phyloP scores from a whole-genome alignment of 1,140 invertebrate genomes.

The Drosophila ficusphila region DNA sequence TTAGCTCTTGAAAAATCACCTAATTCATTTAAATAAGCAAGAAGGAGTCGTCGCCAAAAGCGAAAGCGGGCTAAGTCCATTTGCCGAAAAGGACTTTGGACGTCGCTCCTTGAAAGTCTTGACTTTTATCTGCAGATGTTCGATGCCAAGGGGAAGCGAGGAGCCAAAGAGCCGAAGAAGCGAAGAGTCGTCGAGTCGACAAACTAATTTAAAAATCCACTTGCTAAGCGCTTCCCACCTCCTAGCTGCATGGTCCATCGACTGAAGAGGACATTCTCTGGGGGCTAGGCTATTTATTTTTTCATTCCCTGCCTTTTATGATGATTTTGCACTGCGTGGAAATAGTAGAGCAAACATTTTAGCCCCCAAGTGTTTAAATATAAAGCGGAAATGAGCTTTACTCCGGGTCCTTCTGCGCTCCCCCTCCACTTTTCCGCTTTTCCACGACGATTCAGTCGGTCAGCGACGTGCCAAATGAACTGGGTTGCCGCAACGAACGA shows the following conservation, averaged over 20 bases:
- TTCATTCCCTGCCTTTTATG: constrained; percentile 77
- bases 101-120: constrained; percentile 16
- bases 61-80: constrained; percentile 57
- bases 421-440: constrained; percentile 10
- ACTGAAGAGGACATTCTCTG: constrained; percentile 17
- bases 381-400: constrained; percentile 81
- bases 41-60: constrained; percentile 58
- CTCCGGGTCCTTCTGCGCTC: constrained; percentile 25
- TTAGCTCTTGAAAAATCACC: constrained; percentile 82
- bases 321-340: constrained; percentile 74
- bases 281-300: constrained; percentile 67
- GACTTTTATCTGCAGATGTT: constrained; percentile 36
- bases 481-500: constrained; percentile 26
- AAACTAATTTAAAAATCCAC: constrained; percentile 82
- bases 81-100: constrained; percentile 60
- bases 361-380: constrained; percentile 82
- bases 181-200: constrained; percentile 42
- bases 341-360: constrained; percentile 79
- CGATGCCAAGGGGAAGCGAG: constrained; percentile 5
- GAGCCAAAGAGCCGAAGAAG: not conserved
- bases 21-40: constrained; percentile 82
- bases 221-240: constrained; percentile 71
- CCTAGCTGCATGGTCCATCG: constrained; percentile 5
- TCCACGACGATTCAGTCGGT: constrained; percentile 2
- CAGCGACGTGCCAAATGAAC: constrained; percentile 76